These are phyloP conservation scores for Isurus oxyrinchus DNA, from an alignment of 2,113 vertebrate species.

Conservation along the genomic window DNA sequence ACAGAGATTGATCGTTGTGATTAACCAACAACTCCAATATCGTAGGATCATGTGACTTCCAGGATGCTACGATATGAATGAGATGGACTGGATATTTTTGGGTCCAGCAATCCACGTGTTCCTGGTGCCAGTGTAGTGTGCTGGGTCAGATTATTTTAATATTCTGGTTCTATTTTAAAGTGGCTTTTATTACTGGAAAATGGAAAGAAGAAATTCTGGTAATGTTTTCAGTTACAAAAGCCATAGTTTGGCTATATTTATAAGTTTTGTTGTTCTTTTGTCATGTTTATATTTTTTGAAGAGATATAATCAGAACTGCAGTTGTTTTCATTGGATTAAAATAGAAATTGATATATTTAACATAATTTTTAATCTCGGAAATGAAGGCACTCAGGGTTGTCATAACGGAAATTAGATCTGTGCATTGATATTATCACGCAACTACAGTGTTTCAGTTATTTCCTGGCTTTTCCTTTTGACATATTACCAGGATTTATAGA, in stretches of 20 bases:
- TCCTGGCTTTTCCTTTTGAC: background rate
- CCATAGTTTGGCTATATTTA: background rate
- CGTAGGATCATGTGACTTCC: background rate
- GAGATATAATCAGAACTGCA: background rate
- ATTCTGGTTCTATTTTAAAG: background rate
- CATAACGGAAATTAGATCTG: background rate
- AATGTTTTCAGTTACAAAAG: background rate
- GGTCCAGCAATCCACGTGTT: background rate
- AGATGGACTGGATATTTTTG: background rate
- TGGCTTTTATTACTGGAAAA: background rate
- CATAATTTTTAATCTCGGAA: background rate
- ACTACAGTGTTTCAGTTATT: background rate
- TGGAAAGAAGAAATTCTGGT: background rate
- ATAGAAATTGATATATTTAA: background rate
- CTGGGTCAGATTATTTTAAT: background rate
- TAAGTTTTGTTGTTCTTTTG: background rate
- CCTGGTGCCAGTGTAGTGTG: background rate
- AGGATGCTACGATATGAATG: background rate
- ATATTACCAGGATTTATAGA: background rate
- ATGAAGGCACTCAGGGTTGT: background rate
- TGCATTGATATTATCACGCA: background rate
- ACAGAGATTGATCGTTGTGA: background rate
- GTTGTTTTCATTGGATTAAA: background rate
- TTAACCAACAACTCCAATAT: background rate
- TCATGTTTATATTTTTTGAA: background rate